Evolutionary conservation across 2,888 invertebrate species (phyloP), one percentile per base, ranked within the genome.

Genomic region (Microplitis manilae): DNA sequence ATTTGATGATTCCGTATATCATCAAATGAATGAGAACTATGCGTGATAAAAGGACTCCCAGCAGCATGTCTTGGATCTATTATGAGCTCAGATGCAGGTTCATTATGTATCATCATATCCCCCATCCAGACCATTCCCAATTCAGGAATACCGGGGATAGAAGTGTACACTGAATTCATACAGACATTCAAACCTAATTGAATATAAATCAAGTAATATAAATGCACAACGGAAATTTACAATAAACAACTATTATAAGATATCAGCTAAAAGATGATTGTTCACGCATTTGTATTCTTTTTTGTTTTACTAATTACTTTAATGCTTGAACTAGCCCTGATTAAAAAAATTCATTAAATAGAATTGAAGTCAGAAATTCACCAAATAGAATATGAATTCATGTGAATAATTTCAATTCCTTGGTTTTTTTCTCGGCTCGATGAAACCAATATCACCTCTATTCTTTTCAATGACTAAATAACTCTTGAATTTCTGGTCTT

Each of bases 91-190:
- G 89, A 89, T 5, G 89, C 83, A 13, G 87, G 86, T 78, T 90
- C 90, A 69, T 87, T 87, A 69, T 90, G 90, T 78, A 90, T 86
- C 89, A 90, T 89, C 89, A 90, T 87, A 79, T 90, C 91, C 64
- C 93, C 93, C 94, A 94, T 94, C 94, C 94, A 94, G 86, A 94
- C 92, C 92, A 93, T 92, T 84, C 93, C 92, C 88, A 93, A 90
- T 86, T 93, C 93, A 82, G 92, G 90, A 84, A 92, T 91, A 82
- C 91, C 91, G 82, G 92, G 91, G 91, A 92, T 92, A 83, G 90
- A 85, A 78, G 89, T 86, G 81, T 87, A 90, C 82, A 90, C 89
- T 89, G 83, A 82, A 86, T 87, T 87, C 84, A 87, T 82, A 87
- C 83, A 87, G 85, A 87, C 82, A 87, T 84, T 83, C 85, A 85